phyloP scores from a whole-genome alignment of 2,797 vertebrate genomes.

The Gymnoscopelus microlampas region DNA sequence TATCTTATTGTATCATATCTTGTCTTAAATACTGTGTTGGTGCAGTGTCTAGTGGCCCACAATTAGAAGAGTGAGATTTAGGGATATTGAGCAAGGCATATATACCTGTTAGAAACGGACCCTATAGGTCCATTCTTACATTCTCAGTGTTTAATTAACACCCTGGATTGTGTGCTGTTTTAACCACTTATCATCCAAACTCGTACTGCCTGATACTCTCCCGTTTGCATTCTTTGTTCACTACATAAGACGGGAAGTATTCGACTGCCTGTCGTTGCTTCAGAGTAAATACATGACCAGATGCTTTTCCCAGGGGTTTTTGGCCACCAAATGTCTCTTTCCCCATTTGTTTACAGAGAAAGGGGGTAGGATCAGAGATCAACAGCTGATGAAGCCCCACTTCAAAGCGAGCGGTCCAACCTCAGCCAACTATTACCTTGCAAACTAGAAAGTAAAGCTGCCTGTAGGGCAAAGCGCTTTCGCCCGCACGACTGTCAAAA shows the following conservation, averaged over 20 bases:
- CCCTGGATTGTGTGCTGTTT: too few relatives aligned
- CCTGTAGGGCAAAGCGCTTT: not conserved
- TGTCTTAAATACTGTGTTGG: too few relatives aligned
- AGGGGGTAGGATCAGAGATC: constrained; percentile 26
- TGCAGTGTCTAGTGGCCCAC: too few relatives aligned
- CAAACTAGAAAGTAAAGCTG: not conserved
- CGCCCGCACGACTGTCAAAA: not conserved
- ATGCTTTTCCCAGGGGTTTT: constrained; percentile 53
- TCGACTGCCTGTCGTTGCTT: constrained; percentile 23
- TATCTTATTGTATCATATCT: too few relatives aligned
- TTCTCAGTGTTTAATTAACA: too few relatives aligned
- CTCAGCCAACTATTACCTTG: constrained; percentile 5
- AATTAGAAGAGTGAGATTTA: too few relatives aligned
- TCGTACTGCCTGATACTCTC: not conserved
- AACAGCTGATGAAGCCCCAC: constrained; percentile 69
- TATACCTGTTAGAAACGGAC: too few relatives aligned
- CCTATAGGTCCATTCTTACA: too few relatives aligned
- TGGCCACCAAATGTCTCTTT: constrained; percentile 67
- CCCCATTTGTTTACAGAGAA: constrained; percentile 67
- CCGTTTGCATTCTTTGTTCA: not conserved
- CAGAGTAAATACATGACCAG: constrained; percentile 53
- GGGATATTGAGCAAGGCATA: too few relatives aligned
- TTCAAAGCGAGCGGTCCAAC: constrained; percentile 22
- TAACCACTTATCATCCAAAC: not conserved
- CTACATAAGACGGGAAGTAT: constrained; percentile 10